These are phyloP conservation scores for Scopus umbretta DNA, from an alignment of 2,113 vertebrate species.

Conservation along the genomic window DNA sequence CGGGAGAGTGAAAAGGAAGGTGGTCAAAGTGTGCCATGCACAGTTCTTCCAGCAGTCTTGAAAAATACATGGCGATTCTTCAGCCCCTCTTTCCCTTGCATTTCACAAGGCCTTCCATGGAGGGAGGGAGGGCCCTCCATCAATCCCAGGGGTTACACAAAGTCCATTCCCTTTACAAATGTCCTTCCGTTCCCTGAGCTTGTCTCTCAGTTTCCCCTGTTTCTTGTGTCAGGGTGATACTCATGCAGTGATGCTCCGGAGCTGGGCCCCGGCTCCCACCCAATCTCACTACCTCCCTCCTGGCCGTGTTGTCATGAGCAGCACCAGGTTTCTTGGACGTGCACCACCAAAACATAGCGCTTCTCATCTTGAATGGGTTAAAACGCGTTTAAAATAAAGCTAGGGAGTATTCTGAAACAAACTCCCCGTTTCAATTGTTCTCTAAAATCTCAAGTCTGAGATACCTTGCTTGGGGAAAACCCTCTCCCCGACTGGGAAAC, in stretches of 20 bases:
- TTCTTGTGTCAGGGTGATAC: fast-evolving
- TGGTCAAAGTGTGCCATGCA: fast-evolving
- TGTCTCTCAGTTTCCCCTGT: not conserved
- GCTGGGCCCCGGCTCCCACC: fast-evolving
- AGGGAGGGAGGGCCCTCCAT: too few species aligned
- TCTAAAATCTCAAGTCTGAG: not conserved
- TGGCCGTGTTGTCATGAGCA: fast-evolving
- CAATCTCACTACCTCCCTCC: fast-evolving
- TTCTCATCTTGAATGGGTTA: fast-evolving
- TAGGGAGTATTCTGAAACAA: not conserved
- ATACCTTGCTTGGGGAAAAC: not conserved
- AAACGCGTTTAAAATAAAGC: not conserved
- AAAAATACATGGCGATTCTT: fast-evolving
- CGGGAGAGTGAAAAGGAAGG: not conserved
- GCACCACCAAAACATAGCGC: not conserved
- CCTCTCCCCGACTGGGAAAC: not conserved
- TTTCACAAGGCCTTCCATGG: fast-evolving
- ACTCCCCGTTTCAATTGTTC: fast-evolving
- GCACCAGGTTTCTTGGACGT: not conserved
- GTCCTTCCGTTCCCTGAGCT: fast-evolving
- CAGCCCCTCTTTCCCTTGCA: not conserved
- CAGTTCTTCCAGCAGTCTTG: not conserved
- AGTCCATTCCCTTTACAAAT: not conserved
- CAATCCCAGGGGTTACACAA: not conserved
- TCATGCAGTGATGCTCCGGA: not conserved